Evolutionary conservation across 2,888 invertebrate genomes (phyloP).

Genomic region (Acanthosoma haemorrhoidale): DNA sequence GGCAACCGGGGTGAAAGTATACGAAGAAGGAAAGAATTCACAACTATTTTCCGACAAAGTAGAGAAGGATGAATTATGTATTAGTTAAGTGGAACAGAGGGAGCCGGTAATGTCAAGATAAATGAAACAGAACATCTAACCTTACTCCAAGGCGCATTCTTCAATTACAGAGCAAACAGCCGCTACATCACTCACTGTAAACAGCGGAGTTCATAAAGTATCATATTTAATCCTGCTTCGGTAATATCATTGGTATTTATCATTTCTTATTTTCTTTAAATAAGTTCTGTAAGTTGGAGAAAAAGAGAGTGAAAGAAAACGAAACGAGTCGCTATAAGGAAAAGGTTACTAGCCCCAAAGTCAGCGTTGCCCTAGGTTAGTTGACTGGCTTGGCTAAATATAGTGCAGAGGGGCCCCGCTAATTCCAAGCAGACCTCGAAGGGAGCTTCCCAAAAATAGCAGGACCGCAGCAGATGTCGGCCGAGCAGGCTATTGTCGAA

Average conservation of each 20-base stretch:
- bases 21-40: no score
- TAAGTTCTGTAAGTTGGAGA: no score
- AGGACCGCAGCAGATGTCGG: background rate
- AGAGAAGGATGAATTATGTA: no score
- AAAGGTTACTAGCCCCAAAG: background rate
- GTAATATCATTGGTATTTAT: no score
- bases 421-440: background rate
- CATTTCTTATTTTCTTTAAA: no score
- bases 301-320: no score
- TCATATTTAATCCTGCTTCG: background rate
- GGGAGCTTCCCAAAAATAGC: background rate
- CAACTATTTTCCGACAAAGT: no score
- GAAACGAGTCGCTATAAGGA: no score
- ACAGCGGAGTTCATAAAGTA: background rate
- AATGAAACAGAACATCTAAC: background rate
- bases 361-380: constrained; percentile 2
- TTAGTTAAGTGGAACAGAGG: no score
- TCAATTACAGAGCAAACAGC: background rate
- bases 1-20: no score
- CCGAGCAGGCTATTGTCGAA: background rate
- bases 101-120: no score
- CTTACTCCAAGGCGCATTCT: background rate
- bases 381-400: constrained; percentile 2
- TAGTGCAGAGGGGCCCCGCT: background rate
- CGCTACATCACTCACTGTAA: background rate